Evolutionary conservation across 2,888 invertebrate genomes (phyloP), one percentile per base, ranked within the genome.

Genomic region (Temnothorax unifasciatus): DNA sequence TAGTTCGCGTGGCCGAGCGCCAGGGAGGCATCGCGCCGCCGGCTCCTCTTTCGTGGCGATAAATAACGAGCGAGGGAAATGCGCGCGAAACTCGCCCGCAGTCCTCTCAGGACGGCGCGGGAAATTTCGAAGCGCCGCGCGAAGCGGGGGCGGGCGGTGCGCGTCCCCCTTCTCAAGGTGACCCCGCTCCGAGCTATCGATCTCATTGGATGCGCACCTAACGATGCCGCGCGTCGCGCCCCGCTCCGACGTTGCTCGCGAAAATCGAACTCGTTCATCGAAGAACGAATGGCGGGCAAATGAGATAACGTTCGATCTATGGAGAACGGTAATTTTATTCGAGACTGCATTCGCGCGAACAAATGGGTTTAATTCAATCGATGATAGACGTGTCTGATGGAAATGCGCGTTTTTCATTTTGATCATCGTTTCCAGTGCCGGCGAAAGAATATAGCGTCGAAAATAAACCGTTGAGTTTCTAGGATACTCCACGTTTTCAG

Each of bases 1-100:
- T 89, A 89, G 89, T 86, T 86, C 69, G 83, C 29, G 59, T 89
- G 89, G 89, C 90, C 9, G 50, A 15, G 4, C 68, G 89, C 89
- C 89, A 89, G 61, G 47, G 86, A 29, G 2, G 13, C 41, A 71
- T 3, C 18, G 47, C 50, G 25, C 38, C 38, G 61, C 50, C 50
- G 73, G 57, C 38, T 64, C 38, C n/a, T 66, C 44, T 82, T 77
- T 77, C 59, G 25, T 5, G n/a, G 47, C 25, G 59, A 81, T 71
- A 81, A 81, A 81, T 81, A 61, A 59, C 25, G 8, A 3, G 18
- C n/a, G 38, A 25, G 29, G 29, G 38, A 73, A 81, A 73, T 57
- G 73, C 59, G 59, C 47, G 73, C 71, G 79, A 71, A 81, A 81
- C 21, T 71, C 11, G 34, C 15, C 44, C 47, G n/a, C n/a, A 3